Percentiles rank a stretch among this genome's conserved stretches.
phyloP scores from a whole-genome alignment of 2,113 vertebrate genomes.

The Salvelinus alpinus region DNA sequence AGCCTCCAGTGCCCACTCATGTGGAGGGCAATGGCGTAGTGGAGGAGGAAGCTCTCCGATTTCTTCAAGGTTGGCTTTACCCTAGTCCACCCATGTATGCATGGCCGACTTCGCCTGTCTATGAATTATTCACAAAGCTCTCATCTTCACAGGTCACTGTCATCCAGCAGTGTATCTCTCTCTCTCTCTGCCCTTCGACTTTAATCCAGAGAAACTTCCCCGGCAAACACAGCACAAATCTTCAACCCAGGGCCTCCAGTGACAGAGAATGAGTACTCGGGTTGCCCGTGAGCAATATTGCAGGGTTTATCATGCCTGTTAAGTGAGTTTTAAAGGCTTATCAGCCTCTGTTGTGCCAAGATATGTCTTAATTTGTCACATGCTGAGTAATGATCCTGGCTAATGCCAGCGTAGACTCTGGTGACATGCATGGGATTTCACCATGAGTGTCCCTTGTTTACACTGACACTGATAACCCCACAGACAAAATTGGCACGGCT shows the following conservation, averaged over 20 bases:
- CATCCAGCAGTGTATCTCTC: constrained; percentile 1
- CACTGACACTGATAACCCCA: not conserved
- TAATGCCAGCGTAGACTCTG: constrained; percentile 31
- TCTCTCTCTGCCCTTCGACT: not conserved
- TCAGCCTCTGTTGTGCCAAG: not conserved
- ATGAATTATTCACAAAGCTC: constrained; percentile 30
- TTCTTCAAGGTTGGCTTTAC: not conserved
- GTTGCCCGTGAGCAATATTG: not conserved
- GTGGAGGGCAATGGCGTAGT: too few relatives aligned
- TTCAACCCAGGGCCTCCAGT: not conserved
- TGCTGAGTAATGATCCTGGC: constrained; percentile 15
- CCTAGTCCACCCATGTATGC: constrained; percentile 13
- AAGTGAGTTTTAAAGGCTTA: constrained; percentile 23
- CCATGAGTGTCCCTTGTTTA: too few relatives aligned
- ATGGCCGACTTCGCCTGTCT: not conserved
- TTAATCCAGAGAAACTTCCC: constrained; percentile 1
- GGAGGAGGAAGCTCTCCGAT: not conserved
- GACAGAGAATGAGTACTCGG: not conserved
- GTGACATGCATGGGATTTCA: too few relatives aligned
- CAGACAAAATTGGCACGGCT: constrained; percentile 35
- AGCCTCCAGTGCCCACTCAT: too few relatives aligned
- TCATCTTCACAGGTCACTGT: constrained; percentile 14
- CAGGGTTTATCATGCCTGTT: constrained; percentile 4
- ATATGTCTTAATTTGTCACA: constrained; percentile 23
- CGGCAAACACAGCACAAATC: not conserved